phyloP scores from a whole-genome alignment of 2,113 vertebrate species.

The Anhinga anhinga region DNA sequence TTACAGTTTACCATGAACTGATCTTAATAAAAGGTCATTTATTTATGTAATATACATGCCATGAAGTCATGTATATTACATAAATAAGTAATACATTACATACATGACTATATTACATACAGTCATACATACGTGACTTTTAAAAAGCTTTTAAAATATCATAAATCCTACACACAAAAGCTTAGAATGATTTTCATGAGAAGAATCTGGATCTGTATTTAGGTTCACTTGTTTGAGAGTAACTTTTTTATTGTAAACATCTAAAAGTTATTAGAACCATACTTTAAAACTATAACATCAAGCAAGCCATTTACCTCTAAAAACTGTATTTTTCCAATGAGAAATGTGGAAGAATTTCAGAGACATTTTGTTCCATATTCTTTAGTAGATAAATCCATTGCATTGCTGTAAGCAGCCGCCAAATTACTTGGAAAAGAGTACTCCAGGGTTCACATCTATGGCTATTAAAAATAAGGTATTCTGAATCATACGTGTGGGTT shows the following conservation, averaged over 20 bases:
- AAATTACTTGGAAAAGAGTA: background rate
- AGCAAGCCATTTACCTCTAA: background rate
- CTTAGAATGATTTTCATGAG: background rate
- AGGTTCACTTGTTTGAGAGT: background rate
- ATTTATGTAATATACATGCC: background rate
- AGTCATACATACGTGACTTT: background rate
- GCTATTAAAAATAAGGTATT: background rate
- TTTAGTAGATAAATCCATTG: background rate
- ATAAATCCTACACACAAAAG: background rate
- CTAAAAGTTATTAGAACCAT: background rate
- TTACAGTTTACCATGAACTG: background rate
- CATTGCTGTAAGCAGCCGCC: background rate
- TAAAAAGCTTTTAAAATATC: background rate
- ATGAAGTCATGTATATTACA: accelerated
- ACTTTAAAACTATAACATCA: background rate
- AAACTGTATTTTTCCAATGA: background rate
- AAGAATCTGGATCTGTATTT: background rate
- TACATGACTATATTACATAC: background rate
- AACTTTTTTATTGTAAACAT: background rate
- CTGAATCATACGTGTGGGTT: background rate
- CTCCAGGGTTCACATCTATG: background rate
- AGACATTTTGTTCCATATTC: background rate
- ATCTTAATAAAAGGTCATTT: background rate
- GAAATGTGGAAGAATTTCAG: background rate
- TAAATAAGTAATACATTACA: background rate